These are phyloP conservation scores for Podargus strigoides DNA, from an alignment of 2,797 vertebrate genomes.

Conservation along the genomic window DNA sequence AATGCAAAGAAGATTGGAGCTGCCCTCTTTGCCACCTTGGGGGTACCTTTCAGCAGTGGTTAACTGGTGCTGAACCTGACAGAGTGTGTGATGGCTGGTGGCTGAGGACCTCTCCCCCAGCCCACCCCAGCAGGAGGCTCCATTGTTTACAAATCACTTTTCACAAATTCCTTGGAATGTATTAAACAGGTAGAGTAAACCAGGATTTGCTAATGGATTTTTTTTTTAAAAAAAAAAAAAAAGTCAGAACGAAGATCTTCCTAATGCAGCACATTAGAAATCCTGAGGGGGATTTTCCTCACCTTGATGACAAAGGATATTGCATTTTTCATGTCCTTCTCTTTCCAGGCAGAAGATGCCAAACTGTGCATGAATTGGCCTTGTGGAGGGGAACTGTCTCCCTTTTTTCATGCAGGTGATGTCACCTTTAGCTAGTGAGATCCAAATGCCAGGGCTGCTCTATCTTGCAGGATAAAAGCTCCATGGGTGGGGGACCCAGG, in stretches of 20 bases:
- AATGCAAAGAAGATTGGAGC: not conserved
- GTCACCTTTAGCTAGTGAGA: not conserved
- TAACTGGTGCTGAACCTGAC: not conserved
- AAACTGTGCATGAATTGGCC: not conserved
- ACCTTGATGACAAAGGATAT: not conserved
- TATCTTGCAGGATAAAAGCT: not conserved
- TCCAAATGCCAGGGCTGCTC: not conserved
- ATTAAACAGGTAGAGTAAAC: not conserved
- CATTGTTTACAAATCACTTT: not conserved
- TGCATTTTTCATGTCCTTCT: not conserved
- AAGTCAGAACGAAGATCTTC: too few relatives aligned
- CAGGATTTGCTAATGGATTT: not conserved
- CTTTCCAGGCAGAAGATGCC: not conserved
- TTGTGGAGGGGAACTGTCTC: not conserved
- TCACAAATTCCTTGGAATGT: not conserved
- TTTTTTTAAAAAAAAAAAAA: not conserved
- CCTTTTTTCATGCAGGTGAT: not conserved
- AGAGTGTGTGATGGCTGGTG: too few relatives aligned
- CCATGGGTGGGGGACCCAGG: not conserved
- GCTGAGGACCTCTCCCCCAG: not conserved
- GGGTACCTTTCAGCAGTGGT: not conserved
- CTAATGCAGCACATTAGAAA: not conserved
- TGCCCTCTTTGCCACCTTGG: not conserved
- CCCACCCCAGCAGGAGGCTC: not conserved
- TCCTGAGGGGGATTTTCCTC: not conserved